Evolutionary conservation across 2,797 vertebrate genomes (phyloP).

Genomic region (Helicolenus hilgendorfi): DNA sequence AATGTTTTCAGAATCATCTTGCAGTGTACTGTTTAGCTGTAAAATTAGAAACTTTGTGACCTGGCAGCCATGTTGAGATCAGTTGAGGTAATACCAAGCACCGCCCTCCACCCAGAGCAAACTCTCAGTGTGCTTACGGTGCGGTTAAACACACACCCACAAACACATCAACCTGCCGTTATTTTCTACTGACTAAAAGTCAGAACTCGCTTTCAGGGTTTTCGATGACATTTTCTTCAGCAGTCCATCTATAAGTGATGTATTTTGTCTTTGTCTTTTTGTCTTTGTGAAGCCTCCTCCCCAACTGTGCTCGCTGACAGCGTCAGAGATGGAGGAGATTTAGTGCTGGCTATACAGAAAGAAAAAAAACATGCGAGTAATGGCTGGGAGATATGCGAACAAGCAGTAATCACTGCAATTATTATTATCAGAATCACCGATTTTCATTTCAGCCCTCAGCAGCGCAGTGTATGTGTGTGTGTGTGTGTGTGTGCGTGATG

Average conservation of each 20-base stretch:
- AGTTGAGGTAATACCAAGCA: too few relatives aligned
- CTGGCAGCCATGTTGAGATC: too few relatives aligned
- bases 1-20: too few relatives aligned
- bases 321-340: constrained; percentile 21
- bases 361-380: constrained; percentile 2
- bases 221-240: constrained; percentile 37
- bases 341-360: constrained; percentile 2
- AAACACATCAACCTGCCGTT: not conserved
- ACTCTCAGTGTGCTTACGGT: too few relatives aligned
- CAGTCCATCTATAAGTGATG: not conserved
- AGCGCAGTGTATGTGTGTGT: not conserved
- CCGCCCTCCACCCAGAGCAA: too few relatives aligned
- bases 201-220: constrained; percentile 4
- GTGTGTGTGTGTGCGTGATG: not conserved
- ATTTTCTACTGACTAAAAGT: constrained; percentile 24
- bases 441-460: constrained; percentile 31
- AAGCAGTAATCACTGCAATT: constrained; percentile 46
- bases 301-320: constrained; percentile 1
- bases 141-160: not conserved
- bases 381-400: constrained; percentile 23
- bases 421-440: constrained; percentile 23
- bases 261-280: not conserved
- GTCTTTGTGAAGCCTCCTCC: not conserved
- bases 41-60: too few relatives aligned
- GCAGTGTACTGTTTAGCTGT: too few relatives aligned